phyloP scores from a whole-genome alignment of 2,888 invertebrate genomes.

The Drosophila formosana region DNA sequence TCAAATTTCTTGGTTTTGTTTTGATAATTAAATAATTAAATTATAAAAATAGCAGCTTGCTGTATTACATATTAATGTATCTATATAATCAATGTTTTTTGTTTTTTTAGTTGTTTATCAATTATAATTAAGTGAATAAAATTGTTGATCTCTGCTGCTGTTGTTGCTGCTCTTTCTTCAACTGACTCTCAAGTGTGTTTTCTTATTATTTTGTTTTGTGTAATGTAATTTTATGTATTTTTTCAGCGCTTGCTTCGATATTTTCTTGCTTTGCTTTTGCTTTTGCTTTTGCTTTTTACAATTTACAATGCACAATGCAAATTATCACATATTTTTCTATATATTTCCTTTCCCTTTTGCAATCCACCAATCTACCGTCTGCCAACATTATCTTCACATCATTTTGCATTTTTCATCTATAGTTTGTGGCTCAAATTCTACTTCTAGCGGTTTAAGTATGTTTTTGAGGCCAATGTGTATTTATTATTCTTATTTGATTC shows the following conservation, averaged over 20 bases:
- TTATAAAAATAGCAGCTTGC: constrained; percentile 68
- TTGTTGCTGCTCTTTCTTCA: constrained; percentile 11
- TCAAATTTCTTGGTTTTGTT: constrained; percentile 31
- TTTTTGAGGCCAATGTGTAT: constrained; percentile 55
- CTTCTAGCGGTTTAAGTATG: constrained; percentile 71
- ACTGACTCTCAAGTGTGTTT: constrained; percentile 32
- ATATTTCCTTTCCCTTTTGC: constrained; percentile 26
- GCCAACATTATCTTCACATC: constrained; percentile 15
- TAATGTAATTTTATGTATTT: constrained; percentile 17
- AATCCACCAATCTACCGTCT: not conserved
- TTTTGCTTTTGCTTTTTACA: constrained; percentile 54
- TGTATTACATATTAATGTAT: constrained; percentile 39
- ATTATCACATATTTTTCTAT: constrained; percentile 78
- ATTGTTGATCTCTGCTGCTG: constrained; percentile 40
- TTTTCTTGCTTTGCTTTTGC: constrained; percentile 30
- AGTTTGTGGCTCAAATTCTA: constrained; percentile 72
- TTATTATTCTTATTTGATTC: constrained; percentile 26
- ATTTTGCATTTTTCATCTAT: constrained; percentile 17
- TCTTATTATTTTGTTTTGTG: constrained; percentile 16
- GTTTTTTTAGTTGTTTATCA: constrained; percentile 34
- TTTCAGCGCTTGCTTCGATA: constrained; percentile 52
- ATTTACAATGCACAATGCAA: constrained; percentile 83
- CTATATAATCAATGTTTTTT: constrained; percentile 38
- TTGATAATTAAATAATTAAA: constrained; percentile 57
- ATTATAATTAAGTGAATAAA: constrained; percentile 44